phyloP scores from a whole-genome alignment of 1,140 invertebrate genomes.

The Camponotus pennsylvanicus region DNA sequence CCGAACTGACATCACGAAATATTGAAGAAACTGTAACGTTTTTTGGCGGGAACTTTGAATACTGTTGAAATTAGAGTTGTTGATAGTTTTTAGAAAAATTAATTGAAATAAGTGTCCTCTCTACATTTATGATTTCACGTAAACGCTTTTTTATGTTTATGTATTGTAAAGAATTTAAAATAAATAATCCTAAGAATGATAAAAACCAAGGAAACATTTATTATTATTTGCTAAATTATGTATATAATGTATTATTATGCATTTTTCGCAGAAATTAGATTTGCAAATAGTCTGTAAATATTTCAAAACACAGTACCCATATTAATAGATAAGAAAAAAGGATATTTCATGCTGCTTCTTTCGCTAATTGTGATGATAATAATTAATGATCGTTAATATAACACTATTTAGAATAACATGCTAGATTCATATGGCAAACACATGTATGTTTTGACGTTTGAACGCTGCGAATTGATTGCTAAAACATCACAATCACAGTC shows the following conservation, averaged over 20 bases:
- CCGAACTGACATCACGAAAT: background rate
- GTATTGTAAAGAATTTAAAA: background rate
- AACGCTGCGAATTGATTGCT: background rate
- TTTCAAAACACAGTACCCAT: background rate
- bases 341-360: background rate
- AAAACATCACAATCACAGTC: background rate
- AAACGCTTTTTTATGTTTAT: background rate
- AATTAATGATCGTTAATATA: background rate
- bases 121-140: background rate
- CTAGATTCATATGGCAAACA: background rate
- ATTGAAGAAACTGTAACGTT: background rate
- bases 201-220: background rate
- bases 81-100: background rate
- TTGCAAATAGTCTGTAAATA: background rate
- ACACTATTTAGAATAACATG: background rate
- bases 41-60: slow-evolving; percentile 26
- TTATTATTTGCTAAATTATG: background rate
- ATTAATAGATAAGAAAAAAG: background rate
- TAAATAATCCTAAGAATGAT: background rate
- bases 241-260: background rate
- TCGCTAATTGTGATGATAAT: background rate
- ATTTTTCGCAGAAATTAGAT: background rate
- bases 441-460: background rate
- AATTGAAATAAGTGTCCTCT: background rate
- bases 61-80: slow-evolving; percentile 1